Percentiles rank a stretch among this genome's conserved stretches.
Conservation (phyloP, 2,888 invertebrate species). For the Cosmia pyralina region DNA sequence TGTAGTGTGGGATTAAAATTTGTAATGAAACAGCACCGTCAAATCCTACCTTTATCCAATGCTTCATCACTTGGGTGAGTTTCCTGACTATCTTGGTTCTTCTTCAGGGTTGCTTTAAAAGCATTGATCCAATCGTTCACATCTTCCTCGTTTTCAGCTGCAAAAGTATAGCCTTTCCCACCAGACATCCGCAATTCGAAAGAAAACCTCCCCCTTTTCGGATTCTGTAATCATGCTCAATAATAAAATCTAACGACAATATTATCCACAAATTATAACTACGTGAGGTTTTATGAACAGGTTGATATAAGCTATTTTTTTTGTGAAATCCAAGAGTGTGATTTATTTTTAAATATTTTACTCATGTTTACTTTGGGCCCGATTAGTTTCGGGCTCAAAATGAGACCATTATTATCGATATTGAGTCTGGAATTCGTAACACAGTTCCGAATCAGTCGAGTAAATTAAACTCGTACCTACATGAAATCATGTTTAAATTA, state of each 20-base stretch:
- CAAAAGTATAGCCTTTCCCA: conserved; percentile 95
- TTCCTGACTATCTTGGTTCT: conserved; percentile 84
- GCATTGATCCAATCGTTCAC: conserved; percentile 95
- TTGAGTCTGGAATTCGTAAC: neutral
- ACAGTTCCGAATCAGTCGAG: neutral
- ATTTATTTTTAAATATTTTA: neutral
- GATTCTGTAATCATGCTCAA: conserved; percentile 89
- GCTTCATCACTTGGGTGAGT: conserved; percentile 94
- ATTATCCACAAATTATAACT: neutral
- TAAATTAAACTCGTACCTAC: neutral
- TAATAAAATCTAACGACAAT: neutral
- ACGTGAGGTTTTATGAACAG: neutral
- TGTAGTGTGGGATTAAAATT: neutral
- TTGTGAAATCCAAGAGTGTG: too few species aligned
- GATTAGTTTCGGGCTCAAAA: neutral
- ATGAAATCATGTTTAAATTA: neutral
- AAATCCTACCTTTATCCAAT: conserved; percentile 89
- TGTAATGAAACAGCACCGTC: neutral
- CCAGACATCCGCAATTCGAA: conserved; percentile 97
- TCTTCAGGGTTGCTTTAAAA: conserved; percentile 95
- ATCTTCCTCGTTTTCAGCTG: conserved; percentile 96
- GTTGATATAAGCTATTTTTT: neutral
- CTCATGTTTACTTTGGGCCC: neutral
- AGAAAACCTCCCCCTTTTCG: conserved; percentile 95
- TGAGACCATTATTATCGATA: neutral